phyloP scores from a whole-genome alignment of 2,888 invertebrate species.

The Agrilus biguttatus region DNA sequence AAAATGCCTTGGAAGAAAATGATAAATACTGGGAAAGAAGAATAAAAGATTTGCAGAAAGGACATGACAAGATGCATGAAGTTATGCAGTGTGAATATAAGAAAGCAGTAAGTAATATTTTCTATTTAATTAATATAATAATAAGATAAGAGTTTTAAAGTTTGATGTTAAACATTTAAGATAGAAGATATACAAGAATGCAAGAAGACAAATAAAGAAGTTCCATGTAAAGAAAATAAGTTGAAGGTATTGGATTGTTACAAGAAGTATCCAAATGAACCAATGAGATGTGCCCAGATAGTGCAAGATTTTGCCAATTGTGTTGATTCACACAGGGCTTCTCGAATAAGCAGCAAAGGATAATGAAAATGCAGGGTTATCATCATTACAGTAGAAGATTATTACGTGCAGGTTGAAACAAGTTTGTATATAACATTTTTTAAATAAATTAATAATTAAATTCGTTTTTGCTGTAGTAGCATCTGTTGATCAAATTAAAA shows the following conservation, averaged over 20 bases:
- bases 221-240: slow-evolving; percentile 41
- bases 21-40: slow-evolving; percentile 46
- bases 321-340: slow-evolving; percentile 41
- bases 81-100: slow-evolving; percentile 43
- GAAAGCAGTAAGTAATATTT: slow-evolving; percentile 30
- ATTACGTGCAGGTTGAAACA: too few relatives aligned
- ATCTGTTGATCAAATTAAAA: too few relatives aligned
- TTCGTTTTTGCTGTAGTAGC: too few relatives aligned
- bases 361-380: too few relatives aligned
- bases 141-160: too few relatives aligned
- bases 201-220: slow-evolving; percentile 16
- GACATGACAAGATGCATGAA: slow-evolving; percentile 39
- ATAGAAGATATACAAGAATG: slow-evolving; percentile 17
- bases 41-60: slow-evolving; percentile 37
- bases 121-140: too few relatives aligned
- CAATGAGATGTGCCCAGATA: slow-evolving; percentile 42
- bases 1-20: slow-evolving; percentile 41
- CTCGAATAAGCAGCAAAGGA: slow-evolving; percentile 5
- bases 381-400: too few relatives aligned
- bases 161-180: slow-evolving; percentile 10
- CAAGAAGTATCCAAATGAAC: slow-evolving; percentile 40
- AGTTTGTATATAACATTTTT: too few relatives aligned
- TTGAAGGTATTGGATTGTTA: slow-evolving; percentile 45
- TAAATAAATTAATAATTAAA: too few relatives aligned
- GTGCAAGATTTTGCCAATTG: slow-evolving; percentile 47